phyloP scores from a whole-genome alignment of 2,888 invertebrate species.

The Diloba caeruleocephala region DNA sequence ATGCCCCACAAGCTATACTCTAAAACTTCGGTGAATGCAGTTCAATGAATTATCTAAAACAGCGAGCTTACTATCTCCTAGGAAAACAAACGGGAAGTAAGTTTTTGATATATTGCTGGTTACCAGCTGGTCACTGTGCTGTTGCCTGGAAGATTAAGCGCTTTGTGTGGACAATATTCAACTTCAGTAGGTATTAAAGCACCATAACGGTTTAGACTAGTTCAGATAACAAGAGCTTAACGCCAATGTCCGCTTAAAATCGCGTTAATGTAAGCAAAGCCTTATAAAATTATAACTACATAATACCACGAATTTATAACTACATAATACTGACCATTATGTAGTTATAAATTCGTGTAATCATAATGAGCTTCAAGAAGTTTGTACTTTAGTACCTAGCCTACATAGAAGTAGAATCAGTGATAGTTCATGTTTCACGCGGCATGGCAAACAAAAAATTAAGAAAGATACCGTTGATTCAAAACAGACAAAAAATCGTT shows the following conservation, averaged over 20 bases:
- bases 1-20: constrained; percentile 14
- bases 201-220: constrained; percentile 1
- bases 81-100: constrained; percentile 24
- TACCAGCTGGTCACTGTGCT: constrained; percentile 27
- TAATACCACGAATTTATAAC: too few relatives aligned
- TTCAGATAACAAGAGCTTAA: constrained; percentile 6
- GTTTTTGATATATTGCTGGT: constrained; percentile 31
- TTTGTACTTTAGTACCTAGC: too few relatives aligned
- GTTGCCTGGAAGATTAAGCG: constrained; percentile 29
- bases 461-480: too few relatives aligned
- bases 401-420: too few relatives aligned
- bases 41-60: constrained; percentile 34
- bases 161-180: constrained; percentile 30
- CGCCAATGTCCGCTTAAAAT: constrained; percentile 8
- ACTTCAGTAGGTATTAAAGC: constrained; percentile 2
- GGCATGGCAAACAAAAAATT: too few relatives aligned
- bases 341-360: too few relatives aligned
- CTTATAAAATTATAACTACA: too few relatives aligned
- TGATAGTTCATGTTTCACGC: too few relatives aligned
- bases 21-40: constrained; percentile 29
- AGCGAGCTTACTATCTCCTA: constrained; percentile 1
- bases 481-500: too few relatives aligned
- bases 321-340: too few relatives aligned
- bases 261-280: too few relatives aligned
- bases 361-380: too few relatives aligned